Base-by-base conservation (phyloP, 2,888 invertebrate species). In the Opisthograptis luteolata region DNA sequence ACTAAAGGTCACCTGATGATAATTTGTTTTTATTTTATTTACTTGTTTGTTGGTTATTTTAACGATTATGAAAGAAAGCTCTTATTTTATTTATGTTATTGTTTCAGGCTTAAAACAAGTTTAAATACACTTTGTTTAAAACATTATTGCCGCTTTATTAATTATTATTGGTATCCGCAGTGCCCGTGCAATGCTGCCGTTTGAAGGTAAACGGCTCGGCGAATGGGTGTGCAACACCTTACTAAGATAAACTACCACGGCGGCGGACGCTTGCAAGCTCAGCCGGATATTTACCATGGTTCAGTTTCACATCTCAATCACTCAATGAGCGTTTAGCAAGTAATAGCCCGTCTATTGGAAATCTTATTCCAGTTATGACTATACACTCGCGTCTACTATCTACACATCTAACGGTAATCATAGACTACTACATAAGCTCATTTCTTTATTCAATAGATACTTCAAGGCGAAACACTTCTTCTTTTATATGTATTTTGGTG, bases 401-500 rank as follows among this genome's bases (percentile, higher is more conserved):
- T 15, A 41, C 30, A 44, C 41, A 36, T 37, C 34, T 39, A 34
- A 12, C 14, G 45, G 42, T 46, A 39, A 49, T 50, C 28, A 34
- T 20, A 32, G n/a, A 7, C 15, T 45, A 58, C 14, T 40, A 53
- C 55, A 67, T 54, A 40, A 53, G 57, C 49, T 50, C 57, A 55
- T 58, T 55, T 58, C 47, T 58, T 52, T 42, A 52, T 20, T 27
- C 1, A 1, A 8, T 36, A 24, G 1, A n/a, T 4, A 6, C 27
- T 14, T 52, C 34, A 56, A 52, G 44, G 44, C 49, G n/a, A 4
- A 46, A 36, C 15, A 58, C 64, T 66, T 66, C 66, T 63, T 62
- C 60, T 58, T 63, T 59, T 19, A n/a, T 41, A 24, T 32, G 19
- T 34, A 13, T 37, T 30, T 42, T 40, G 28, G 42, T 51, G 35